Percentiles rank a stretch among this genome's conserved stretches.
phyloP scores from a whole-genome alignment of 2,888 invertebrate species.

The Prosopocoilus inquinatus region DNA sequence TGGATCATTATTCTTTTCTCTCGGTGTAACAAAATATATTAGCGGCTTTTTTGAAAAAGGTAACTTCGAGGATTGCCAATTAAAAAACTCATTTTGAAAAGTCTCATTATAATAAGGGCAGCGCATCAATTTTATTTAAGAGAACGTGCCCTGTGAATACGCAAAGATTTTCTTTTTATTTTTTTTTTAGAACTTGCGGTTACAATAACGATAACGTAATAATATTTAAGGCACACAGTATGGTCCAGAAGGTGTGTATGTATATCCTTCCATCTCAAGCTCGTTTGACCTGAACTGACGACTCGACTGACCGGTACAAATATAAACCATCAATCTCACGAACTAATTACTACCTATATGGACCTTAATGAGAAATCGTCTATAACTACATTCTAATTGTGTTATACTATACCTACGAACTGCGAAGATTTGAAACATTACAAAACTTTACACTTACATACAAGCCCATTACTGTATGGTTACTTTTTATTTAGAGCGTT shows the following conservation, averaged over 20 bases:
- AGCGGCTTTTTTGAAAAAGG: constrained; percentile 1
- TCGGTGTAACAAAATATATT: not conserved
- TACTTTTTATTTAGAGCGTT: too few relatives aligned
- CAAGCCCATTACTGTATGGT: too few relatives aligned
- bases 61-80: not conserved
- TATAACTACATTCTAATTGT: too few relatives aligned
- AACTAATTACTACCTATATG: constrained; percentile 10
- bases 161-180: too few relatives aligned
- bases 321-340: constrained; percentile 14
- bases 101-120: not conserved
- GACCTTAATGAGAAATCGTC: constrained; percentile 7
- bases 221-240: too few relatives aligned
- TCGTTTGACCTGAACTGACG: constrained; percentile 10
- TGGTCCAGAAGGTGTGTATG: not conserved
- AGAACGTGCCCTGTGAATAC: too few relatives aligned
- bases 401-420: not conserved
- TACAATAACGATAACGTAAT: too few relatives aligned
- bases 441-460: too few relatives aligned
- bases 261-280: not conserved
- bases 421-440: not conserved
- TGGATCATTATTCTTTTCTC: not conserved
- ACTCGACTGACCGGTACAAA: constrained; percentile 14
- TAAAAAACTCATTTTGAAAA: not conserved
- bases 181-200: too few relatives aligned
- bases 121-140: too few relatives aligned